A percentile compares a stretch with the other conserved stretches of the same genome.
Conservation (phyloP, 2,113 vertebrate species). For the Corvus cornix region DNA sequence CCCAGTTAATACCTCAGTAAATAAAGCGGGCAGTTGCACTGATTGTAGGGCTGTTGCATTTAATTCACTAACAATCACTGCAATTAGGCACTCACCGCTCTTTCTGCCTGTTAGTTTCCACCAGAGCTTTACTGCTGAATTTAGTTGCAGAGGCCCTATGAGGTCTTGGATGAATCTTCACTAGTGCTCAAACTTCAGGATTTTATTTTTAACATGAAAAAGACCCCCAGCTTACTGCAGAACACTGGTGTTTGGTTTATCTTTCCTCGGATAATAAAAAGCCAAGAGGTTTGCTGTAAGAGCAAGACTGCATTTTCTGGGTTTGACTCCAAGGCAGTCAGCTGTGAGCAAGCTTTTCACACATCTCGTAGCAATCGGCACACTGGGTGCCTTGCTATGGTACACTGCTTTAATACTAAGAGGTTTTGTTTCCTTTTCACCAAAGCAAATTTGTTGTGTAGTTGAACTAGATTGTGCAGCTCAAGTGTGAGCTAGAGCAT, state of each 20-base stretch:
- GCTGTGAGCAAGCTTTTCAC: slow-evolving; percentile 37
- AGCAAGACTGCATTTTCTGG: not conserved
- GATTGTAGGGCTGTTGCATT: not conserved
- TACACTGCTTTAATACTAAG: slow-evolving; percentile 52
- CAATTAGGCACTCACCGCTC: not conserved
- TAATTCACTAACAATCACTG: not conserved
- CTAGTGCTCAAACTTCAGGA: not conserved
- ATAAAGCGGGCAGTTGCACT: not conserved
- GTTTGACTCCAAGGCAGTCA: not conserved
- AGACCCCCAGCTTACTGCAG: not conserved
- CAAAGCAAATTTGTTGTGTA: not conserved
- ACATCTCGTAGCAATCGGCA: not conserved
- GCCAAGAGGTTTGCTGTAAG: not conserved
- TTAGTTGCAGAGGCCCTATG: not conserved
- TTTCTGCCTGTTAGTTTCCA: not conserved
- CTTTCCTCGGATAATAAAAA: not conserved
- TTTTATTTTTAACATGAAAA: not conserved
- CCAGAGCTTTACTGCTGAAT: not conserved
- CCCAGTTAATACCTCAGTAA: not conserved
- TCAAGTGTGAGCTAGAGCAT: not conserved
- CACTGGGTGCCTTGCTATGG: slow-evolving; percentile 35
- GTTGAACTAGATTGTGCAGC: slow-evolving; percentile 6
- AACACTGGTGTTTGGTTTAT: not conserved
- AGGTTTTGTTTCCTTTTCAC: slow-evolving; percentile 47
- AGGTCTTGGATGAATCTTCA: not conserved